Conservation (phyloP, 2,888 invertebrate genomes). For the Dynastes maya region DNA sequence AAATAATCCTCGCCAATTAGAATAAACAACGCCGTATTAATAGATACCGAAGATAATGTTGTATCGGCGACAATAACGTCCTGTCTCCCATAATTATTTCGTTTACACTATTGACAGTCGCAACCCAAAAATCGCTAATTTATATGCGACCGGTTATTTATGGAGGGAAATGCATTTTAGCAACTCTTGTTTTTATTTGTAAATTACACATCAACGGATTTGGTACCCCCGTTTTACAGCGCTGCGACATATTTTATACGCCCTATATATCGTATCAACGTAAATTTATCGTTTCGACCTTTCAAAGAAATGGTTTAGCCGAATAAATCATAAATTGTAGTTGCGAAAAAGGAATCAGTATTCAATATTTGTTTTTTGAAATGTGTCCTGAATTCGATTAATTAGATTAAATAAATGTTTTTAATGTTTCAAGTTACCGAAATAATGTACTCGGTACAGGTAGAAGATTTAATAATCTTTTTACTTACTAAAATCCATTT, state of each 20-base stretch:
- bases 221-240: neutral
- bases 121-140: constrained; percentile 28
- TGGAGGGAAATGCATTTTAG: constrained; percentile 21
- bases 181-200: constrained; percentile 37
- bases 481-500: neutral
- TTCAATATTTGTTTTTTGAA: too few species aligned
- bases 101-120: constrained; percentile 7
- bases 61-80: neutral
- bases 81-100: constrained; percentile 23
- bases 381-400: too few species aligned
- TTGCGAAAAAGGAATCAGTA: too few species aligned
- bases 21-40: constrained; percentile 2
- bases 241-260: constrained; percentile 11
- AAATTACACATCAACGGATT: constrained; percentile 34
- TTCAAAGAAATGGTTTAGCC: constrained; percentile 33
- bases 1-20: neutral
- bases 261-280: constrained; percentile 2
- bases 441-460: neutral
- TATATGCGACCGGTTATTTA: constrained; percentile 27
- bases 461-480: constrained; percentile 6
- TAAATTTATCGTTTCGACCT: constrained; percentile 31
- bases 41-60: constrained; percentile 10
- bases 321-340: constrained; percentile 18
- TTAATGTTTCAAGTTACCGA: too few species aligned
- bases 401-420: too few species aligned